Evolutionary conservation across 1,140 invertebrate species (phyloP).

Genomic region (Drosophila santomea): DNA sequence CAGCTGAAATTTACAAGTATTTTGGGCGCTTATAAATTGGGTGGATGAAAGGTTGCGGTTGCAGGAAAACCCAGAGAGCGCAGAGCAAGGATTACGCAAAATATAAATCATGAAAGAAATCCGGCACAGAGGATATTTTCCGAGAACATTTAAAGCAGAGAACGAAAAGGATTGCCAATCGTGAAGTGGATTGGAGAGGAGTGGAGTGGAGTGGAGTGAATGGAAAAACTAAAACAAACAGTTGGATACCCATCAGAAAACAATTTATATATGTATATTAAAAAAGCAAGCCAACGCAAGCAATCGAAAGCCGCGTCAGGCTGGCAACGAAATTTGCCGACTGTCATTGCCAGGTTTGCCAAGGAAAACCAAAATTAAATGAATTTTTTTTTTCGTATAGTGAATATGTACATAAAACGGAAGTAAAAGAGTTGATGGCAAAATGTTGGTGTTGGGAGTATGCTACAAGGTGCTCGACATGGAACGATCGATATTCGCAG

Average conservation of each 20-base stretch:
- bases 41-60: constrained; percentile 48
- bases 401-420: constrained; percentile 68
- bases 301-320: constrained; percentile 60
- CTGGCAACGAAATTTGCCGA: constrained; percentile 73
- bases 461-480: constrained; percentile 45
- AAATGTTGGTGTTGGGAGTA: constrained; percentile 14
- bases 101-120: constrained; percentile 39
- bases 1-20: constrained; percentile 60
- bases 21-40: constrained; percentile 63
- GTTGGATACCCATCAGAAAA: constrained; percentile 37
- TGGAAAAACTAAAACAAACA: constrained; percentile 40
- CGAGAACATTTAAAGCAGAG: constrained; percentile 23
- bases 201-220: neutral
- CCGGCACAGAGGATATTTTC: constrained; percentile 5
- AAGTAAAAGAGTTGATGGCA: constrained; percentile 30
- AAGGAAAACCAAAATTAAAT: constrained; percentile 44
- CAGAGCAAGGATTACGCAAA: constrained; percentile 33
- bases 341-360: constrained; percentile 65
- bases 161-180: constrained; percentile 22
- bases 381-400: constrained; percentile 44
- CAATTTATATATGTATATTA: constrained; percentile 9
- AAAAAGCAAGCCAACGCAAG: constrained; percentile 41
- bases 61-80: constrained; percentile 20
- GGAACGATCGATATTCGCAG: constrained; percentile 52
- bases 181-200: neutral